Conservation (phyloP, 2,113 vertebrate species). For the Cavia porcellus region DNA sequence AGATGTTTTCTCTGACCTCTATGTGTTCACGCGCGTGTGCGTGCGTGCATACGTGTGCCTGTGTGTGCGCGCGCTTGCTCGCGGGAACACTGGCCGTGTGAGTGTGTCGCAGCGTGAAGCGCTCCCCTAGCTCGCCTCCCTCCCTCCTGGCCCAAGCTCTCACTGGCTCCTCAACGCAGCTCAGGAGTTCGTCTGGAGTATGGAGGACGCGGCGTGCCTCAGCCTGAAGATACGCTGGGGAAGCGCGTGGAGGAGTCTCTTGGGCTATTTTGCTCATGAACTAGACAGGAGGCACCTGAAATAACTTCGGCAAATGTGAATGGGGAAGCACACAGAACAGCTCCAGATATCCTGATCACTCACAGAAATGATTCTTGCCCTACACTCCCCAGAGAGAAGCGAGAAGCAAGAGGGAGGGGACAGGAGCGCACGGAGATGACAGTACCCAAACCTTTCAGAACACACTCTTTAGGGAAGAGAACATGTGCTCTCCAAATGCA, state of each 20-base stretch:
- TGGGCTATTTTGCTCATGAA: background rate
- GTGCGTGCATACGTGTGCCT: too few relatives aligned
- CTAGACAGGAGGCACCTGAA: background rate
- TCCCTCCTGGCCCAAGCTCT: background rate
- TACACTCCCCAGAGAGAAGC: background rate
- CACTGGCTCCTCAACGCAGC: background rate
- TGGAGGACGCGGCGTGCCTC: too few relatives aligned
- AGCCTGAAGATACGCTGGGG: background rate
- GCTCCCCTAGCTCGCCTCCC: background rate
- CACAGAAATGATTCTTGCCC: background rate
- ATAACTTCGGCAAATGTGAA: background rate
- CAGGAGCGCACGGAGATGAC: fast-evolving
- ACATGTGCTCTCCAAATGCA: too few relatives aligned
- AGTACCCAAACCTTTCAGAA: too few relatives aligned
- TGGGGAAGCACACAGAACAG: background rate
- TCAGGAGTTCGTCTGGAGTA: too few relatives aligned
- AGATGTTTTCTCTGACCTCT: background rate
- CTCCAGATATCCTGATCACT: background rate
- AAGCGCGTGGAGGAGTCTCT: background rate
- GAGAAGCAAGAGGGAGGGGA: background rate
- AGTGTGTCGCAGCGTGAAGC: background rate
- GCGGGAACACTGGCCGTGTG: background rate
- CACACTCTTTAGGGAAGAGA: background rate
- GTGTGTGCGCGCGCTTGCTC: too few relatives aligned
- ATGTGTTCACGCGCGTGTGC: too few relatives aligned